Percentiles rank a stretch among this genome's conserved stretches.
Conservation (phyloP, 2,797 vertebrate species). For the Ficedula albicollis region DNA sequence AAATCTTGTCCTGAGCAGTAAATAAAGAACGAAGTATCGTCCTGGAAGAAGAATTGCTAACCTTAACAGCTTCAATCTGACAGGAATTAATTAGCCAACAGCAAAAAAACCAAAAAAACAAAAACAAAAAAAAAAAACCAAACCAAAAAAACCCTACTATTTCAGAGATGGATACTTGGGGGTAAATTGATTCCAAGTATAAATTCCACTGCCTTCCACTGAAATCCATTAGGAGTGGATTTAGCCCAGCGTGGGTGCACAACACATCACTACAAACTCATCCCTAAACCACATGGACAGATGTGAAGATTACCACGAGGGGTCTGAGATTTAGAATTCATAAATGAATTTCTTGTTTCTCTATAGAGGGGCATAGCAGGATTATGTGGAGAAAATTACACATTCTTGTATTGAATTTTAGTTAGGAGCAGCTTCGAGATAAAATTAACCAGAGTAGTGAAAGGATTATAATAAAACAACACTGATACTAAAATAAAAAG, state of each 20-base stretch:
- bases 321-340: conserved; percentile 9
- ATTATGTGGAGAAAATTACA: conserved; percentile 33
- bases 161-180: neutral
- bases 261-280: neutral
- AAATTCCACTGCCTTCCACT: neutral
- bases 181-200: neutral
- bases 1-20: neutral
- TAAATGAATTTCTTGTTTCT: conserved; percentile 21
- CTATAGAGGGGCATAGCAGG: neutral
- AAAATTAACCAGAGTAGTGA: neutral
- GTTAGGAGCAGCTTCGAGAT: neutral
- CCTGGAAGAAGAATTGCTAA: neutral
- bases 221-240: neutral
- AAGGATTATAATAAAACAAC: conserved; percentile 1
- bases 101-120: neutral
- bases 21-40: neutral
- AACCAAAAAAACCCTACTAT: neutral
- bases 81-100: neutral
- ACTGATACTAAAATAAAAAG: neutral
- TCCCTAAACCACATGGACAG: neutral
- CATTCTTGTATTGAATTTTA: neutral
- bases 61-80: neutral
- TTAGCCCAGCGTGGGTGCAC: neutral
- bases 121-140: neutral
- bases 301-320: neutral